Percentiles rank a stretch among this genome's conserved stretches.
Conservation (phyloP, 2,797 vertebrate species). For the Remorina albescens region DNA sequence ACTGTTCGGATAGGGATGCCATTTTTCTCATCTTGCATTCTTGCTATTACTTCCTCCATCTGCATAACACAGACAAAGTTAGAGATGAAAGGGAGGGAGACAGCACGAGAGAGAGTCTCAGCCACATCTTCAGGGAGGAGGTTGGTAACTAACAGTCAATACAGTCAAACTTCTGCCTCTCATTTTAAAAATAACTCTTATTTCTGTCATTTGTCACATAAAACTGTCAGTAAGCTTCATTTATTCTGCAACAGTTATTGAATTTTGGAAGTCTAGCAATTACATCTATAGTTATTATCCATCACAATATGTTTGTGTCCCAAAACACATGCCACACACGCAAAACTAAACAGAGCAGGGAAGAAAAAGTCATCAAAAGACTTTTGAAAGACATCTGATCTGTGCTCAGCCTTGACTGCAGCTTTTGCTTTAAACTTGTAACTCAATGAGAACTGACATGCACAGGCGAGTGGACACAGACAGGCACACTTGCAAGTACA, state of each 20-base stretch:
- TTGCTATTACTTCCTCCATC: conserved; percentile 98
- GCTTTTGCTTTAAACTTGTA: too few species aligned
- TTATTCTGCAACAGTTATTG: conserved; percentile 35
- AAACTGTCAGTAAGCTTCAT: conserved; percentile 40
- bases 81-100: conserved; percentile 8
- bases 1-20: conserved; percentile 97
- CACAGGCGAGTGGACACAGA: conserved; percentile 10
- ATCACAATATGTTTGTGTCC: conserved; percentile 18
- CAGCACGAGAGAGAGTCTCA: conserved; percentile 17
- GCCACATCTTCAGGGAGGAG: conserved; percentile 39
- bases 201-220: conserved; percentile 57
- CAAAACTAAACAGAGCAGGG: neutral
- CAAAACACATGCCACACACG: conserved; percentile 9
- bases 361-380: conserved; percentile 5
- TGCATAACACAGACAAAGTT: conserved; percentile 69
- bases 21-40: conserved; percentile 98
- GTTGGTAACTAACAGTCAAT: conserved; percentile 52
- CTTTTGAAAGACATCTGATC: conserved; percentile 6
- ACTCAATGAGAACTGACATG: conserved; percentile 10
- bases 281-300: conserved; percentile 41
- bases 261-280: conserved; percentile 27
- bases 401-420: conserved; percentile 1
- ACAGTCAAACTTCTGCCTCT: conserved; percentile 47
- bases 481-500: conserved; percentile 39
- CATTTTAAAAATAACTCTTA: conserved; percentile 54